Conservation (phyloP, 1,140 invertebrate genomes). For the Neocloeon triangulifer region DNA sequence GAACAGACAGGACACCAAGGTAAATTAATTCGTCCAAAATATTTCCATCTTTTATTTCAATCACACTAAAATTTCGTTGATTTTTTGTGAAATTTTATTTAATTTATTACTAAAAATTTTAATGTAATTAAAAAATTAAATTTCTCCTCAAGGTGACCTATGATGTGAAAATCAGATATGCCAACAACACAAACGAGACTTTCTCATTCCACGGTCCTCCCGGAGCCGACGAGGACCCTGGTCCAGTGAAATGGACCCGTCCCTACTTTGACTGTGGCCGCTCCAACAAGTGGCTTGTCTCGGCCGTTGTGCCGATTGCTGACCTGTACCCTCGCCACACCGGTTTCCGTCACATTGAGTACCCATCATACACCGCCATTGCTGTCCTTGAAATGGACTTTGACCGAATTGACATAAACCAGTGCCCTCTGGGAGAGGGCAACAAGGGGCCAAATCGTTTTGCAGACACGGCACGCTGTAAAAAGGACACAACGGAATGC, state of each 20-base stretch:
- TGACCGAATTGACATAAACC: conserved; percentile 93
- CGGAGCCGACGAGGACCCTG: conserved; percentile 64
- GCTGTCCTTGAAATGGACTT: conserved; percentile 91
- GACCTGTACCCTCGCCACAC: conserved; percentile 92
- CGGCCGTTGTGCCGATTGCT: conserved; percentile 77
- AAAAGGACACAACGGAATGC: conserved; percentile 76
- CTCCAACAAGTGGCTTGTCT: conserved; percentile 88
- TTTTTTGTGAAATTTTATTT: too few species aligned
- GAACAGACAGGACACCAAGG: conserved; percentile 77
- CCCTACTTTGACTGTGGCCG: conserved; percentile 94
- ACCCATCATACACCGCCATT: conserved; percentile 81
- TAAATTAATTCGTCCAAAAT: conserved; percentile 47
- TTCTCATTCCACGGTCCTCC: conserved; percentile 86
- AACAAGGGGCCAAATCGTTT: conserved; percentile 78
- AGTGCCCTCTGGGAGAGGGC: conserved; percentile 72
- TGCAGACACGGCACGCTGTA: conserved; percentile 76
- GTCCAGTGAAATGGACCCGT: conserved; percentile 78
- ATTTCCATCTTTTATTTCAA: too few species aligned
- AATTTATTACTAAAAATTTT: too few species aligned
- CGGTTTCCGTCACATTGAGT: conserved; percentile 83
- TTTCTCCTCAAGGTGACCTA: too few species aligned
- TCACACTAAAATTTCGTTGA: too few species aligned
- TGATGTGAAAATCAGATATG: conserved; percentile 74
- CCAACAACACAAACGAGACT: conserved; percentile 88
- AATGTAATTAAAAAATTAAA: too few species aligned